Evolutionary conservation across 2,113 vertebrate genomes (phyloP).

Genomic region (Reinhardtius hippoglossoides): DNA sequence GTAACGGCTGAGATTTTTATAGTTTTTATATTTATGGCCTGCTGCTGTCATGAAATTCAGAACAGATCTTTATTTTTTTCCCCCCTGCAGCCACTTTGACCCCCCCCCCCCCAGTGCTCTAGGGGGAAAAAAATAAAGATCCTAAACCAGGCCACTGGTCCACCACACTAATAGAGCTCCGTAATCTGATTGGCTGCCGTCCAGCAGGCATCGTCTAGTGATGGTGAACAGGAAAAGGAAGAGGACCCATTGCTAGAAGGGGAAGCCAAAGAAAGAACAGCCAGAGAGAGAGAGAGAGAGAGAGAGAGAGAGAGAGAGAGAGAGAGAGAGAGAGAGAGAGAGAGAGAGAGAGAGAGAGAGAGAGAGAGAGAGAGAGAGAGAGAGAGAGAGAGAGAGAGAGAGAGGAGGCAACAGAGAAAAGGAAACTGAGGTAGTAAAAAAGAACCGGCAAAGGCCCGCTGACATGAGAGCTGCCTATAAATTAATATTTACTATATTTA

Average conservation of each 20-base stretch:
- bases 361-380: not conserved
- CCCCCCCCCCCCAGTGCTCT: not conserved
- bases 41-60: conserved; percentile 6
- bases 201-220: conserved; percentile 87
- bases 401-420: not conserved
- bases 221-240: conserved; percentile 93
- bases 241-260: conserved; percentile 88
- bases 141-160: conserved; percentile 66
- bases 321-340: conserved; percentile 9
- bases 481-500: not conserved
- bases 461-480: not conserved
- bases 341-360: not conserved
- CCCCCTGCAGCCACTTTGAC: conserved; percentile 17
- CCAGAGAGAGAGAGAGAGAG: conserved; percentile 55
- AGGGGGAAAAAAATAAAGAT: conserved; percentile 34
- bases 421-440: conserved; percentile 16
- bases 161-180: conserved; percentile 69
- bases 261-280: conserved; percentile 90
- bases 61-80: too few species aligned
- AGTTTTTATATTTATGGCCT: conserved; percentile 33
- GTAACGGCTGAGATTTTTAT: conserved; percentile 1
- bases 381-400: conserved; percentile 13
- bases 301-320: not conserved
- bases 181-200: conserved; percentile 84
- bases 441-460: not conserved